Evolutionary conservation across 1,140 invertebrate genomes (phyloP).

Genomic region (Nilaparvata lugens): DNA sequence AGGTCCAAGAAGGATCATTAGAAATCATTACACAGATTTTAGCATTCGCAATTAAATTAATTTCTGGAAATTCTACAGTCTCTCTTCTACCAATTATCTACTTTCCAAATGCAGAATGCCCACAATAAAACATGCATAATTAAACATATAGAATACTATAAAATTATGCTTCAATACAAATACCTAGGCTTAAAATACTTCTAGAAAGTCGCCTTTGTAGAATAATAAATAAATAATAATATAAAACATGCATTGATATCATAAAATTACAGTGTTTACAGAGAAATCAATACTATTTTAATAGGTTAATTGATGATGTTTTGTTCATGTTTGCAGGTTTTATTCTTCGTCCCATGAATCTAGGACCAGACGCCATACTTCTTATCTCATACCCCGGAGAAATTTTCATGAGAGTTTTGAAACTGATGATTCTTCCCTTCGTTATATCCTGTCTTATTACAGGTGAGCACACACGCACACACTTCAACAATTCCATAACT

Average conservation of each 20-base stretch:
- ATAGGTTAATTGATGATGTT: background rate
- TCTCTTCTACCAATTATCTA: too few species aligned
- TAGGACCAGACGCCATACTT: constrained; percentile 62
- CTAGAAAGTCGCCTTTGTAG: too few species aligned
- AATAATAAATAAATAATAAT: too few species aligned
- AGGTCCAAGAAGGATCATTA: too few species aligned
- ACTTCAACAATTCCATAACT: too few species aligned
- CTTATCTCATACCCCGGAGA: constrained; percentile 87
- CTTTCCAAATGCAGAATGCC: background rate
- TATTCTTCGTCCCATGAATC: constrained; percentile 52
- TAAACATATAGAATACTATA: background rate
- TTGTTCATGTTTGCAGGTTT: constrained; percentile 49
- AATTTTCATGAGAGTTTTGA: constrained; percentile 77
- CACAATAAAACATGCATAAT: background rate
- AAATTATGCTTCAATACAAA: background rate
- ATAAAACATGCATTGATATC: background rate
- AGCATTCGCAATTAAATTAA: too few species aligned
- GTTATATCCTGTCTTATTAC: constrained; percentile 84
- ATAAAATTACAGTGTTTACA: background rate
- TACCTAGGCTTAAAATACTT: too few species aligned
- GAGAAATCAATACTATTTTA: background rate
- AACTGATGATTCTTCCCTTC: constrained; percentile 79
- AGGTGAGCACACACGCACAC: constrained; percentile 45
- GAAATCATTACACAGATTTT: too few species aligned
- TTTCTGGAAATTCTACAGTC: too few species aligned